Evolutionary conservation across 2,113 vertebrate genomes (phyloP), one percentile per base, ranked within the genome.

Genomic region (Pitta sordida): DNA sequence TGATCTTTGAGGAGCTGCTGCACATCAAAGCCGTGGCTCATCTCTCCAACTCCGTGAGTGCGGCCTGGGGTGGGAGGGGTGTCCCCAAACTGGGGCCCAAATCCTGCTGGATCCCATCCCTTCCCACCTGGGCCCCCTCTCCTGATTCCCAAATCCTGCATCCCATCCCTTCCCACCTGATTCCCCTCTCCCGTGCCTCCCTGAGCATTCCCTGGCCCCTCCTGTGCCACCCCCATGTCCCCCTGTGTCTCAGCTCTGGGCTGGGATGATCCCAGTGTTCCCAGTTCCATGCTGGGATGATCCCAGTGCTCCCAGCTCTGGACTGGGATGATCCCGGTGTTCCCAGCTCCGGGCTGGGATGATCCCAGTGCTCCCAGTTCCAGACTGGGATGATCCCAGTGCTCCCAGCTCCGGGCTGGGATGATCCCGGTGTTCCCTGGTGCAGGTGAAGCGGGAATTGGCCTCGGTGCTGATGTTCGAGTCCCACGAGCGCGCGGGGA

Each of bases 1-100:
- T 99, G 75, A 99, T 99, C 85, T 99, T 99, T 5, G 99, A 99
- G 96, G 99, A 99, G 96, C 96, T 99, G 59, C 98, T 99, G 5
- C 99, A 99, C 58, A 97, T 99, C 95, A 99, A 99, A 84, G 99
- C 99, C 0, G 98, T 99, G 39, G 98, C 99, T 34, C 99, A 99
- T 84, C 98, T 99, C 74, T 99, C 99, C 91, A 98, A 98, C 88
- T 98, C 98, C 8, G 99, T 99, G 73, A 98, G 98, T 3, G 36
- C n/a, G n/a, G n/a, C n/a, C n/a, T n/a, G n/a, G n/a, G n/a, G n/a
- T n/a, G n/a, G n/a, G 2, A 14, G 36, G 24, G 11, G 53, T 15
- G 3, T 3, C 27, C 55, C 56, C 15, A 52, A 34, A 63, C 29
- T 41, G 39, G 39, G 39, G 11, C 39, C 46, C 48, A 21, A 29